These are phyloP conservation scores for Hozukius guyotensis DNA, from an alignment of 2,797 vertebrate species.

Conservation along the genomic window DNA sequence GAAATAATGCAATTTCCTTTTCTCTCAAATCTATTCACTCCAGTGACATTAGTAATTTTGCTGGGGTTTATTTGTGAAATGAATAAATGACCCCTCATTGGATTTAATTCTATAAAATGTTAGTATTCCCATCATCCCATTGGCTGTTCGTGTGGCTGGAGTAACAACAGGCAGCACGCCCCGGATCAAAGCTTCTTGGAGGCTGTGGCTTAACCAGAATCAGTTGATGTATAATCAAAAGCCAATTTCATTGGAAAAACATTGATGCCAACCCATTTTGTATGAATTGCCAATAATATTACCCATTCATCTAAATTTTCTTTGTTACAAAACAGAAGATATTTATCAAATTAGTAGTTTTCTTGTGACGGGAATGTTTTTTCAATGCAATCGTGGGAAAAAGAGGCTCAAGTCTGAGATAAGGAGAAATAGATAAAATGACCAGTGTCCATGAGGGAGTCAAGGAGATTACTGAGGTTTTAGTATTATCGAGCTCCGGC, in stretches of 20 bases:
- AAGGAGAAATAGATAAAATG: not conserved
- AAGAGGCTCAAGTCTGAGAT: not conserved
- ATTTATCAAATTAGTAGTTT: not conserved
- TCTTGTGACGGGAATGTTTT: not conserved
- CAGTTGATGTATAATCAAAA: constrained; percentile 46
- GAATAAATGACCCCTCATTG: constrained; percentile 4
- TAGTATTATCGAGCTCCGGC: too few species aligned
- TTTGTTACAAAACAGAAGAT: not conserved
- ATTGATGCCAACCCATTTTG: not conserved
- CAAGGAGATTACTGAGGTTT: too few species aligned
- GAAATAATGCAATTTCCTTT: constrained; percentile 1
- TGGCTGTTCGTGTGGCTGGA: constrained; percentile 29
- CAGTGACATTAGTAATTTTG: not conserved
- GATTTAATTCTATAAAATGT: constrained; percentile 23
- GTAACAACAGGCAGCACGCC: constrained; percentile 45
- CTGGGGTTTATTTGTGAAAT: constrained; percentile 14
- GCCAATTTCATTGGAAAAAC: constrained; percentile 7
- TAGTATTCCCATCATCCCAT: constrained; percentile 30
- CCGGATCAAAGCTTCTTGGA: constrained; percentile 38
- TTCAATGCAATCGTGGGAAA: not conserved
- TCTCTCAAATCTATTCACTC: not conserved
- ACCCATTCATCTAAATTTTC: not conserved
- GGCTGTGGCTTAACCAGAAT: constrained; percentile 39
- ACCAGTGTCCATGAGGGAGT: too few species aligned
- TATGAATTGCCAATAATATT: not conserved